phyloP scores from a whole-genome alignment of 2,797 vertebrate genomes.

The Sebastes cheni region DNA sequence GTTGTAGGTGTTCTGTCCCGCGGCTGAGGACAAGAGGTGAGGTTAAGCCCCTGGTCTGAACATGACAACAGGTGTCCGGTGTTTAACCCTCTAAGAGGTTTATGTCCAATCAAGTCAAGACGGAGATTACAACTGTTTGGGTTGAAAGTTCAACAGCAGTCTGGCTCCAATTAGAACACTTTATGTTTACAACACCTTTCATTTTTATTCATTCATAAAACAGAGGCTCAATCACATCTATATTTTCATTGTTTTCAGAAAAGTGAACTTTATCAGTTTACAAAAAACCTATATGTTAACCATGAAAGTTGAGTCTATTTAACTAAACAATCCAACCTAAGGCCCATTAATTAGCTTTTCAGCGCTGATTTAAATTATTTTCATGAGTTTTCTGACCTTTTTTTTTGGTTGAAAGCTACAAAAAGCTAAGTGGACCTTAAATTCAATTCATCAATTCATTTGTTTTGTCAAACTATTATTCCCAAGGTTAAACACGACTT shows the following conservation, averaged over 20 bases:
- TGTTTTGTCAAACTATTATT: neutral
- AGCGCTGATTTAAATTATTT: neutral
- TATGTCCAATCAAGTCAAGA: constrained; percentile 76
- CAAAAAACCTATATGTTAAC: neutral
- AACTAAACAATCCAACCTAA: neutral
- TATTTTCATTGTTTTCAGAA: neutral
- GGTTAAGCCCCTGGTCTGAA: constrained; percentile 49
- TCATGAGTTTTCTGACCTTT: neutral
- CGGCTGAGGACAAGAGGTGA: constrained; percentile 12
- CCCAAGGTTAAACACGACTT: neutral
- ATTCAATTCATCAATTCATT: neutral
- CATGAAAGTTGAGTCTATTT: neutral
- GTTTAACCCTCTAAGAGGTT: constrained; percentile 77
- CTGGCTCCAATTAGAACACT: constrained; percentile 9
- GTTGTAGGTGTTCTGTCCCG: neutral
- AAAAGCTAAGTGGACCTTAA: neutral
- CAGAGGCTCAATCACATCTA: neutral
- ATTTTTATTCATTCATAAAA: neutral
- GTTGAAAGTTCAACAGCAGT: constrained; percentile 22
- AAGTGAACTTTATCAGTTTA: neutral
- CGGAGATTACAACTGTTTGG: constrained; percentile 62
- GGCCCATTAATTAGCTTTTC: neutral
- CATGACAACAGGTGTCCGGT: constrained; percentile 35
- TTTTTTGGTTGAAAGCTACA: neutral
- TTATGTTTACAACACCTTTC: neutral